phyloP scores from a whole-genome alignment of 1,140 invertebrate species.

The Sycobia sp. region DNA sequence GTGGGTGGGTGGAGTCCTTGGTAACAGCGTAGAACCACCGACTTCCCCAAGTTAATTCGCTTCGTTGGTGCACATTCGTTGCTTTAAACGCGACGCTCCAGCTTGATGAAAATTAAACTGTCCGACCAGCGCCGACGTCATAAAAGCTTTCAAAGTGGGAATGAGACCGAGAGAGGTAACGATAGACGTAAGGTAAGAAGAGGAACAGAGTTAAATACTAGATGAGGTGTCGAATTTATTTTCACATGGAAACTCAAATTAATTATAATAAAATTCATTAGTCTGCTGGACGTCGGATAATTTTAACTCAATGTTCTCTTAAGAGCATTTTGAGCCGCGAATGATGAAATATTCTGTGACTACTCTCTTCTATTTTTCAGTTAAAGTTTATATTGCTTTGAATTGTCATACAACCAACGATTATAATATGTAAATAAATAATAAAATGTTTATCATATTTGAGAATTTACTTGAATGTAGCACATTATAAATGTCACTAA shows the following conservation, averaged over 20 bases:
- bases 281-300: background rate
- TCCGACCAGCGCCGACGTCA: conserved; percentile 28
- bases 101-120: conserved; percentile 42
- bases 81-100: conserved; percentile 35
- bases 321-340: background rate
- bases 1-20: no score
- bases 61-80: conserved; percentile 35
- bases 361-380: no score
- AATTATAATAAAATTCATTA: conserved; percentile 32
- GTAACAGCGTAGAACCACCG: conserved; percentile 38
- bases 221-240: conserved; percentile 28
- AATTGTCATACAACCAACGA: no score
- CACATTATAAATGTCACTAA: no score
- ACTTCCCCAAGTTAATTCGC: conserved; percentile 41
- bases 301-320: background rate
- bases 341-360: no score
- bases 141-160: conserved; percentile 7
- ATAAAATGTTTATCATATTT: no score
- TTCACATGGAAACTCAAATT: background rate
- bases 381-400: no score
- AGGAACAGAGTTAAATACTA: background rate
- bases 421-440: no score
- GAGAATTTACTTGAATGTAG: no score
- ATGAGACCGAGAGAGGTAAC: conserved; percentile 4
- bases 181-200: conserved; percentile 2